phyloP scores from a whole-genome alignment of 1,140 invertebrate species.

The Sitobion miscanthi region DNA sequence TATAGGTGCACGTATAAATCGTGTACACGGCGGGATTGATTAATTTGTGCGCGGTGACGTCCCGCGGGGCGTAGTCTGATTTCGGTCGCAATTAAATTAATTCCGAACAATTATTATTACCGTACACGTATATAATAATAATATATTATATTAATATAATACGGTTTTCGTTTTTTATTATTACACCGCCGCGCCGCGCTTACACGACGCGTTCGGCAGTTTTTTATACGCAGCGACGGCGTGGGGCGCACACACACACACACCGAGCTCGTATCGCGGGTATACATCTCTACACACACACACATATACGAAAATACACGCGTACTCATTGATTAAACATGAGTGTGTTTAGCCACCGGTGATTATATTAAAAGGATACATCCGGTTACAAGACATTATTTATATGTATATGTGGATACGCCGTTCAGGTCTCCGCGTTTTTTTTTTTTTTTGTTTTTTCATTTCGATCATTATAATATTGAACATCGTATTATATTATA shows the following conservation, averaged over 20 bases:
- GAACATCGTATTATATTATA: background rate
- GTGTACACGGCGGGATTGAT: background rate
- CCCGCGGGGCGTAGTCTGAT: conserved; percentile 32
- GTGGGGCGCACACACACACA: background rate
- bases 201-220: background rate
- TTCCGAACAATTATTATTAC: conserved; percentile 35
- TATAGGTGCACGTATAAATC: background rate
- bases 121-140: background rate
- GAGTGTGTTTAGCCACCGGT: conserved; percentile 53
- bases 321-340: conserved; percentile 54
- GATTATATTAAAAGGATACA: conserved; percentile 56
- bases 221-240: background rate
- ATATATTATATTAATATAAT: background rate
- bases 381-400: conserved; percentile 54
- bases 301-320: background rate
- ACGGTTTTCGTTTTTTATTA: conserved; percentile 16
- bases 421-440: background rate
- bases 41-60: conserved; percentile 10
- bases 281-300: background rate
- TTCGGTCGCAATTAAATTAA: conserved; percentile 33
- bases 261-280: background rate
- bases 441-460: background rate
- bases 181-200: background rate
- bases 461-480: background rate
- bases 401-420: background rate